Evolutionary conservation across 2,113 vertebrate genomes (phyloP), one percentile per base, ranked within the genome.

Genomic region (Naja naja): DNA sequence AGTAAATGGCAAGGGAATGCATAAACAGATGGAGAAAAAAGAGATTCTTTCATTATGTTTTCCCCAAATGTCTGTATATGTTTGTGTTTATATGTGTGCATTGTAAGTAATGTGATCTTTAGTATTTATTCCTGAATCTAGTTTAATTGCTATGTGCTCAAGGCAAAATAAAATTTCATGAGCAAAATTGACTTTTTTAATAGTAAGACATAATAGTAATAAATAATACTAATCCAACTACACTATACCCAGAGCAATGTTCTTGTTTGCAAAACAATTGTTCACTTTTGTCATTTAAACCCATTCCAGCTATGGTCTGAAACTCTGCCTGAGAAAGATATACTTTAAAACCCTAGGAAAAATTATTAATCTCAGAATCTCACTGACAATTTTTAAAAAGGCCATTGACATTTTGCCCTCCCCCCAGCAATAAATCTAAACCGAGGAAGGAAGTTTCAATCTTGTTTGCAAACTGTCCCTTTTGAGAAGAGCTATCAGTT

Each of bases 381-480:
- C 58, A 60, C 0, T 1, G 43, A 3, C 1, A 92, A 85, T 45
- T 20, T 20, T 5, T 4, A n/a, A 0, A 88, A 86, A 53, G 81
- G 14, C 22, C 91, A 47, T 53, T 25, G 60, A 86, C 18, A 47
- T 94, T 95, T 94, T 91, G 34, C 53, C 27, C 27, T 30, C 45
- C 39, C 1, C 81, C 74, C 95, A 81, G 60, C 74, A 92, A 92
- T 47, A 92, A 90, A 94, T 91, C 58, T 93, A 95, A 94, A 85
- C n/a, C 12, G 90, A 95, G 91, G 90, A 53, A 94, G 22, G 2
- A 89, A 6, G 12, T 94, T 94, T 47, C 7, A 91, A 53, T 60
- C 81, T 58, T 91, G 20, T 95, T 97, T 94, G 53, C 81, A 94
- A 94, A 94, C 11, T 8, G 92, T 3, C 43, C 27, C 56, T 96